These are phyloP conservation scores for Sclerodermus sp. DNA, from an alignment of 2,888 invertebrate genomes.

Conservation along the genomic window DNA sequence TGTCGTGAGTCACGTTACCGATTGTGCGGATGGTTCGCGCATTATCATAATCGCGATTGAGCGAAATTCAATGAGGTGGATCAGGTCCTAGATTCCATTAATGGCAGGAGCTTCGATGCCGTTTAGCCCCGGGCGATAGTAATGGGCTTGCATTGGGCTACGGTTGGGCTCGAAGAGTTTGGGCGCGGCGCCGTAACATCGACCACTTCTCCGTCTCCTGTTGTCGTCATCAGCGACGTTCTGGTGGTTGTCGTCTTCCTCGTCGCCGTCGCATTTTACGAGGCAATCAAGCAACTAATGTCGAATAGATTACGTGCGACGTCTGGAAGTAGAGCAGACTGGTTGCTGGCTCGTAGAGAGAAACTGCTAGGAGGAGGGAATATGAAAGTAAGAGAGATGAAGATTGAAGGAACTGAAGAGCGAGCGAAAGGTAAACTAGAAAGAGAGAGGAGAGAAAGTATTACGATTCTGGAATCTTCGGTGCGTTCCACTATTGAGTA, in stretches of 20 bases:
- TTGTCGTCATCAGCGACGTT: constrained; percentile 9
- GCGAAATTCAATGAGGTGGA: constrained; percentile 41
- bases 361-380: neutral
- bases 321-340: constrained; percentile 27
- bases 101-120: constrained; percentile 35
- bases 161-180: constrained; percentile 10
- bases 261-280: constrained; percentile 32
- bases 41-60: constrained; percentile 41
- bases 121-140: constrained; percentile 40
- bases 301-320: constrained; percentile 39
- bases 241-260: constrained; percentile 11
- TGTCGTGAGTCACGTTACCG: constrained; percentile 1
- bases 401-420: too few species aligned
- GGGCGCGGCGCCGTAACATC: constrained; percentile 13
- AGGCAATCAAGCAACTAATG: constrained; percentile 38
- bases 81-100: constrained; percentile 41
- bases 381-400: too few species aligned
- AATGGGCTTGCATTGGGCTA: constrained; percentile 34
- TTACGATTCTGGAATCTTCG: constrained; percentile 3
- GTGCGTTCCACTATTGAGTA: too few species aligned
- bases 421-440: too few species aligned
- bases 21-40: constrained; percentile 27
- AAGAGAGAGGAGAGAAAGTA: constrained; percentile 10
- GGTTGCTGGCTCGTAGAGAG: constrained; percentile 6
- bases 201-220: neutral